Conservation (phyloP, 1,140 invertebrate genomes). For the Apolygus lucorum region DNA sequence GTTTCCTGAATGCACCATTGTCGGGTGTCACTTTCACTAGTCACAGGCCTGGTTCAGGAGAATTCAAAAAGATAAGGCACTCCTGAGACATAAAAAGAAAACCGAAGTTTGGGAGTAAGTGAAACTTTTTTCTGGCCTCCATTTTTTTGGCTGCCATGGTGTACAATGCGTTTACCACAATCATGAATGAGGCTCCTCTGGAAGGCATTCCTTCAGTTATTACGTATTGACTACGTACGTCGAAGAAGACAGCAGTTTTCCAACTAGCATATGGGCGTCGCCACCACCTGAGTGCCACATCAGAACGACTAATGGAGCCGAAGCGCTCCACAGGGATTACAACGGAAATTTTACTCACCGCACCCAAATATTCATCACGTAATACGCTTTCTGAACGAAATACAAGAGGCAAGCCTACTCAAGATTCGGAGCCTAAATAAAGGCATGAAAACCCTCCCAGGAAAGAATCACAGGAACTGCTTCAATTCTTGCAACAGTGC, state of each 20-base stretch:
- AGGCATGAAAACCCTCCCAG: background rate
- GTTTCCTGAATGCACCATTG: background rate
- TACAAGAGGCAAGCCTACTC: background rate
- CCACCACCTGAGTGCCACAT: background rate
- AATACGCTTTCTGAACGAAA: background rate
- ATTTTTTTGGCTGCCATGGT: background rate
- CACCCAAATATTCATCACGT: slow-evolving; percentile 7
- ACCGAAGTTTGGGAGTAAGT: slow-evolving; percentile 7
- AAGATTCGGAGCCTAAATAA: background rate
- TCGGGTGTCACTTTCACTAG: slow-evolving; percentile 33
- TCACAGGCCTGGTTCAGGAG: slow-evolving; percentile 39
- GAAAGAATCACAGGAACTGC: background rate
- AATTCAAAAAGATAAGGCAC: background rate
- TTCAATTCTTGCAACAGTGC: background rate
- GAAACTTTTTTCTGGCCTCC: background rate
- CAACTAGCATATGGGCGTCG: background rate
- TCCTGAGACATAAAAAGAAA: background rate
- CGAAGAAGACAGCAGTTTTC: background rate
- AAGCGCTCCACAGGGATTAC: slow-evolving; percentile 1
- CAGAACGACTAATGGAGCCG: slow-evolving; percentile 8
- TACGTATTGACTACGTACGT: background rate
- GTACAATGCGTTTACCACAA: background rate
- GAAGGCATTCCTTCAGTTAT: slow-evolving; percentile 15
- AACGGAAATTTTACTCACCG: slow-evolving; percentile 2
- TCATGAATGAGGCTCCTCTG: background rate